A percentile compares a stretch with the other conserved stretches of the same genome.
phyloP scores from a whole-genome alignment of 2,888 invertebrate species.

The Nomada goodeniana region DNA sequence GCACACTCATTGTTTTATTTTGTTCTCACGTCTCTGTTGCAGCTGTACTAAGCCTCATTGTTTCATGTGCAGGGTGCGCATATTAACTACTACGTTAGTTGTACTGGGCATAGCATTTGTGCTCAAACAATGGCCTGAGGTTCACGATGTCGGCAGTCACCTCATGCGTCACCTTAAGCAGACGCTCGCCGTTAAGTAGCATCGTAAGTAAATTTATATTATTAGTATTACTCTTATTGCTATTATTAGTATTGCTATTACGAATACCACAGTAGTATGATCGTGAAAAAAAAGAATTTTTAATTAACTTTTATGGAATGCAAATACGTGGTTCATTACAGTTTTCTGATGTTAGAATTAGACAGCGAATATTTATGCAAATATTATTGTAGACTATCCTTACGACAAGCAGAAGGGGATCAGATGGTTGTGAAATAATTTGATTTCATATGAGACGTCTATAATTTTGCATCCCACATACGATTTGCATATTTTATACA shows the following conservation, averaged over 20 bases:
- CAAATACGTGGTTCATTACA: neutral
- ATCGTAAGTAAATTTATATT: conserved; percentile 76
- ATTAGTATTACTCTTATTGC: conserved; percentile 8
- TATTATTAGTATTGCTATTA: neutral
- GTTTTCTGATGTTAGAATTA: too few relatives aligned
- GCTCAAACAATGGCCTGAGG: conserved; percentile 95
- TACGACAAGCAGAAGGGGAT: too few relatives aligned
- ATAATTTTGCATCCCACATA: too few relatives aligned
- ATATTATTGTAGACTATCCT: too few relatives aligned
- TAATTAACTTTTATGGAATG: too few relatives aligned
- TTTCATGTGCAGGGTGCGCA: conserved; percentile 90
- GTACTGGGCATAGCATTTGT: conserved; percentile 93
- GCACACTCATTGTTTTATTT: conserved; percentile 80
- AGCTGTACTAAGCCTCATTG: conserved; percentile 84
- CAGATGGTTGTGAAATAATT: too few relatives aligned
- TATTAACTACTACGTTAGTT: conserved; percentile 92
- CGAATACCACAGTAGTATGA: too few relatives aligned
- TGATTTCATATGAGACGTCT: too few relatives aligned
- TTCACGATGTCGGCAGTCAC: conserved; percentile 92
- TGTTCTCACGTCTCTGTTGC: conserved; percentile 81
- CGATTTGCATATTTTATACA: too few relatives aligned
- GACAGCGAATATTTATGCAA: too few relatives aligned
- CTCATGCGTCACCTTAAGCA: conserved; percentile 92
- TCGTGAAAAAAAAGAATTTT: too few relatives aligned
- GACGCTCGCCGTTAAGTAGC: conserved; percentile 90